Base-by-base conservation (phyloP, 1,140 invertebrate species). In the Stenopsyche tienmushanensis region DNA sequence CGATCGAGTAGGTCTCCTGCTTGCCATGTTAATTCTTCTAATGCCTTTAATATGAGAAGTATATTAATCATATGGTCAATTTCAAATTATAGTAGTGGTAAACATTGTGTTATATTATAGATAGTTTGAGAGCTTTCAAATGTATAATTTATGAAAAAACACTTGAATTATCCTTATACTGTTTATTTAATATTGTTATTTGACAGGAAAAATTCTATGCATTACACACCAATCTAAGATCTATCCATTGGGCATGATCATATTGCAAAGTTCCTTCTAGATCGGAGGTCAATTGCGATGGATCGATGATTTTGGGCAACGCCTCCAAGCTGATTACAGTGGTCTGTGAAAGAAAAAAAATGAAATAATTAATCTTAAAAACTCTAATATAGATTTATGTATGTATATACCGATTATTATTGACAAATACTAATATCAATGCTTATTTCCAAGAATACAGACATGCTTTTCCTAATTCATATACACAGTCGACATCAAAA, bases 181-280 rank as follows among this genome's bases (percentile, higher is more conserved):
- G n/a, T n/a, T n/a, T n/a, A n/a, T n/a, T n/a, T n/a, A n/a, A n/a
- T n/a, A n/a, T n/a, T n/a, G n/a, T n/a, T n/a, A n/a, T n/a, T n/a
- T n/a, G n/a, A n/a, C n/a, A n/a, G n/a, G n/a, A n/a, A n/a, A n/a
- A n/a, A n/a, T n/a, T n/a, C n/a, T n/a, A n/a, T n/a, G n/a, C n/a
- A n/a, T n/a, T n/a, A 73, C 76, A 78, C 69, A 81, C 79, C 76
- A 97, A 77, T 80, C 96, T 85, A 24, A 94, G 88, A 72, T 98
- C 94, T 70, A 98, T 93, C 96, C 96, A 99, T 73, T 94, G 91
- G 70, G 91, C 86, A 82, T 99, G 95, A 77, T 98, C 94, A 80
- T 98, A 99, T 71, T 89, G 86, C 67, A 98, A 83, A 8, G 90
- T 91, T 39, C 96, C 96, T 72, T 98, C 95, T 75, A 99, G 87